Conservation (phyloP, 2,113 vertebrate genomes). For the Platycercus adscitus region DNA sequence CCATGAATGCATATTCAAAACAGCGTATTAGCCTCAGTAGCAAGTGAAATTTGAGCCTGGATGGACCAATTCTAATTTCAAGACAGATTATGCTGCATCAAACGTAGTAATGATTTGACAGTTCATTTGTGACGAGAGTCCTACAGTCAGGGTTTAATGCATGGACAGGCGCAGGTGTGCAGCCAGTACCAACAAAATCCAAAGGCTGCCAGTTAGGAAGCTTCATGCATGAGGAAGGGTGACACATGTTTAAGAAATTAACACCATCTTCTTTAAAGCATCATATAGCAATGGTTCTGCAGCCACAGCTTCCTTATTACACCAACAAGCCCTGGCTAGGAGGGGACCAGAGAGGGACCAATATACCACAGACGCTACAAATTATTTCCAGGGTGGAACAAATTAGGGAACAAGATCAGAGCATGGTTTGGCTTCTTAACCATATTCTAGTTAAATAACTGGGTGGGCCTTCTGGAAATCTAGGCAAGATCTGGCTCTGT, state of each 20-base stretch:
- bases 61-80: constrained; percentile 96
- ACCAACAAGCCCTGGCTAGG: background rate
- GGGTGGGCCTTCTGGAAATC: background rate
- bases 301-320: constrained; percentile 73
- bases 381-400: background rate
- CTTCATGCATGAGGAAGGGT: constrained; percentile 78
- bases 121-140: constrained; percentile 98
- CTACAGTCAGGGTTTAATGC: constrained; percentile 91
- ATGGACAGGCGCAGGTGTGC: constrained; percentile 90
- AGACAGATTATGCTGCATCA: constrained; percentile 99
- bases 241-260: constrained; percentile 87
- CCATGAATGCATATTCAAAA: constrained; percentile 99
- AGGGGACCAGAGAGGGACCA: background rate
- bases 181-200: constrained; percentile 82
- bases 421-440: background rate
- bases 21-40: constrained; percentile 85
- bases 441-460: background rate
- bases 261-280: constrained; percentile 85
- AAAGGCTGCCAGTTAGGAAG: constrained; percentile 83
- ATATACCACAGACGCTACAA: background rate
- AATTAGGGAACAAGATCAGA: constrained; percentile 6
- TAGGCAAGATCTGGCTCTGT: background rate
- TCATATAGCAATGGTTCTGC: constrained; percentile 83
- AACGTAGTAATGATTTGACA: constrained; percentile 99
- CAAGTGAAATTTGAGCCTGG: constrained; percentile 84